These are phyloP conservation scores for Agrotis ipsilon DNA, from an alignment of 2,888 invertebrate species.

Conservation along the genomic window DNA sequence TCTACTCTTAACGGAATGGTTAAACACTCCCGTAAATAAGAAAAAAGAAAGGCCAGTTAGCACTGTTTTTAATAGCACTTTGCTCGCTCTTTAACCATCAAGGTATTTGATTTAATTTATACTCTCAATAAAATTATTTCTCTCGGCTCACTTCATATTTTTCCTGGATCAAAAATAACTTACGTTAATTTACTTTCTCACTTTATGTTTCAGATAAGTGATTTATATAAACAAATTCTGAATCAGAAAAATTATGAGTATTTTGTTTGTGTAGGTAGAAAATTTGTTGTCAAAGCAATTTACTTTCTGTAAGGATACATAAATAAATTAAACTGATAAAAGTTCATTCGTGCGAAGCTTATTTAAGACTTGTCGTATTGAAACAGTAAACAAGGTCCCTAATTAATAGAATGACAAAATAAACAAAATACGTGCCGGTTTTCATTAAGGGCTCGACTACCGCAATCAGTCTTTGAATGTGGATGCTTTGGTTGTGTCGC, in stretches of 20 bases:
- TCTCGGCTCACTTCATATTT: constrained; percentile 51
- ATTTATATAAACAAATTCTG: constrained; percentile 50
- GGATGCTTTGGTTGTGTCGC: constrained; percentile 39
- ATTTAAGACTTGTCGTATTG: constrained; percentile 81
- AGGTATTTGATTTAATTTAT: constrained; percentile 57
- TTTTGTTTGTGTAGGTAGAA: constrained; percentile 55
- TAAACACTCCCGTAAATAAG: constrained; percentile 38
- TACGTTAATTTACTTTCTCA: constrained; percentile 53
- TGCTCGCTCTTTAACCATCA: constrained; percentile 34
- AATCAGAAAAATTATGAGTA: constrained; percentile 51
- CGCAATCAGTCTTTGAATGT: constrained; percentile 68
- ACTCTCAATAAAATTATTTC: constrained; percentile 54
- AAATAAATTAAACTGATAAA: constrained; percentile 82
- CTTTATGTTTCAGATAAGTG: constrained; percentile 50
- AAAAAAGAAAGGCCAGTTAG: constrained; percentile 33
- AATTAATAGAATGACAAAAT: constrained; percentile 83
- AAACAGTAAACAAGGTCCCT: constrained; percentile 81
- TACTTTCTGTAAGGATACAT: constrained; percentile 72
- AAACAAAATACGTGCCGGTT: constrained; percentile 77
- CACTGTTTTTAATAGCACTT: constrained; percentile 37
- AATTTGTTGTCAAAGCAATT: constrained; percentile 71
- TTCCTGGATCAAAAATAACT: constrained; percentile 47
- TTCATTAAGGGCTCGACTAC: constrained; percentile 70
- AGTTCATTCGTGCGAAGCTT: constrained; percentile 80
- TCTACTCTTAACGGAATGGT: background rate